Evolutionary conservation across 2,797 vertebrate genomes (phyloP).

Genomic region (Chiroxiphia lanceolata): DNA sequence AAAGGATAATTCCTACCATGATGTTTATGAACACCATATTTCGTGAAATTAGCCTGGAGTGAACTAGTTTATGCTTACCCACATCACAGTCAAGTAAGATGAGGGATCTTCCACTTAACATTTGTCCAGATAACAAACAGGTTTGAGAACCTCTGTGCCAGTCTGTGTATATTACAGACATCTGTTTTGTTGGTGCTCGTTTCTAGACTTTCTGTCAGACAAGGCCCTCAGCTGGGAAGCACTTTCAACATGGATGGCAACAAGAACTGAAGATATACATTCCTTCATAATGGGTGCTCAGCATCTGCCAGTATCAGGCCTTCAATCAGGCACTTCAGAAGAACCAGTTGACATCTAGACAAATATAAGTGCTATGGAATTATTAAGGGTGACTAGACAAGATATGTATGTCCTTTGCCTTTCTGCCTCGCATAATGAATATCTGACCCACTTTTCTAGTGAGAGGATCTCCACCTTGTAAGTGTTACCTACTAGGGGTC

Average conservation of each 20-base stretch:
- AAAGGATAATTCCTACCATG: neutral
- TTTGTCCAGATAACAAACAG: neutral
- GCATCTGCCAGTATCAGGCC: neutral
- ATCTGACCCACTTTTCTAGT: slow-evolving; percentile 5
- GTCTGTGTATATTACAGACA: neutral
- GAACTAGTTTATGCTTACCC: neutral
- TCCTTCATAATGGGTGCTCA: neutral
- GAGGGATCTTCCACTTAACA: neutral
- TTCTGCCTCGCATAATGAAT: slow-evolving; percentile 20
- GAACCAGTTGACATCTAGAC: neutral
- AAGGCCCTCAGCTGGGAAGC: neutral
- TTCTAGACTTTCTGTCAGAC: neutral
- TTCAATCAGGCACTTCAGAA: neutral
- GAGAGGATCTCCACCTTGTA: neutral
- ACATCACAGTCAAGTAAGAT: neutral
- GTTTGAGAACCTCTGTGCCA: neutral
- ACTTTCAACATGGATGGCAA: neutral
- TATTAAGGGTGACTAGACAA: neutral
- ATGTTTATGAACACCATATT: neutral
- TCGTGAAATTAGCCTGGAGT: neutral
- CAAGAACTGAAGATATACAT: neutral
- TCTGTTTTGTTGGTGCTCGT: neutral
- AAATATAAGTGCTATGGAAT: neutral
- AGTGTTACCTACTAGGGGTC: neutral
- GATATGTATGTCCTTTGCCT: neutral